A percentile compares a stretch with the other conserved stretches of the same genome.
These are phyloP conservation scores for Pantherophis guttatus DNA, from an alignment of 2,113 vertebrate species.

Conservation along the genomic window DNA sequence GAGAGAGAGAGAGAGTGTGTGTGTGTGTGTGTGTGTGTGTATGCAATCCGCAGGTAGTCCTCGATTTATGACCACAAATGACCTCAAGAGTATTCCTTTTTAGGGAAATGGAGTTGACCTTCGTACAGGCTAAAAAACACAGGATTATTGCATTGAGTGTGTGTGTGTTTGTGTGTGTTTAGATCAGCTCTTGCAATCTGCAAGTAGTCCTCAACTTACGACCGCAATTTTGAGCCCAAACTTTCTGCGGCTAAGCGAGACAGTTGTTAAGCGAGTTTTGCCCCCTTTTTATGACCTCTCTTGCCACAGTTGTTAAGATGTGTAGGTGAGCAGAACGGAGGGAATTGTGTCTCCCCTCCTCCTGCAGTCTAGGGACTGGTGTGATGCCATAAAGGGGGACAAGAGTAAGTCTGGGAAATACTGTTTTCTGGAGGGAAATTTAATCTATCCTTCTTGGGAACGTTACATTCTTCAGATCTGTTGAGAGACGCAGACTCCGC, in stretches of 20 bases:
- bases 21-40: not conserved
- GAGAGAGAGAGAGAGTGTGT: too few relatives aligned
- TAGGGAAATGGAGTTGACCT: not conserved
- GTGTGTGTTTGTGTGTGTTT: not conserved
- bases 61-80: too few relatives aligned
- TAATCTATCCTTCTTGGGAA: not conserved
- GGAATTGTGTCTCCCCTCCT: not conserved
- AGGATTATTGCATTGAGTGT: too few relatives aligned
- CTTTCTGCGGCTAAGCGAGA: not conserved
- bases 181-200: not conserved
- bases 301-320: not conserved
- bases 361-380: not conserved
- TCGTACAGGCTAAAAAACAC: not conserved
- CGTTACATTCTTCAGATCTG: not conserved
- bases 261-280: not conserved
- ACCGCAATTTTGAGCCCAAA: not conserved
- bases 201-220: not conserved
- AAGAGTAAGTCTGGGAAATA: not conserved
- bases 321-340: not conserved
- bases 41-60: not conserved
- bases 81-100: not conserved
- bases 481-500: not conserved
- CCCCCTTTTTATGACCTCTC: too few relatives aligned
- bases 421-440: not conserved
- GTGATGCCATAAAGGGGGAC: not conserved